Conservation (phyloP, 2,888 invertebrate species). For the Lysandra coridon region DNA sequence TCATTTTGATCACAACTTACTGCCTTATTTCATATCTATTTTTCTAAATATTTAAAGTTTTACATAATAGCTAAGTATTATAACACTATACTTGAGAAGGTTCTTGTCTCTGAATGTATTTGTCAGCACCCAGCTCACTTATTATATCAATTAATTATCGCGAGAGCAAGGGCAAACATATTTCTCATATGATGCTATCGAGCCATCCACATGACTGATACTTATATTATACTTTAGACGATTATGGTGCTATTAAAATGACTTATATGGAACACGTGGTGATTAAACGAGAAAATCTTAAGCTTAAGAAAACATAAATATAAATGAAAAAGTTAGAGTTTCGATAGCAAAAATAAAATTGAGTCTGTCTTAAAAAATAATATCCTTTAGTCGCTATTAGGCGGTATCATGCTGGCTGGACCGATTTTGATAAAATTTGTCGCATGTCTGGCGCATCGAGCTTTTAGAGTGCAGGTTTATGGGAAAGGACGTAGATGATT, state of each 20-base stretch:
- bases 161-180: constrained; percentile 42
- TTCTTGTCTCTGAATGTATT: not conserved
- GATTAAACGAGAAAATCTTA: not conserved
- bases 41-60: no score
- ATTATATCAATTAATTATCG: constrained; percentile 8
- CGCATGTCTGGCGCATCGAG: not conserved
- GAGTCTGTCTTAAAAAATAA: not conserved
- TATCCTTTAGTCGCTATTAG: not conserved
- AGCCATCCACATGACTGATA: constrained; percentile 39
- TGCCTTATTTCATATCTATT: no score
- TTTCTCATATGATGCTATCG: constrained; percentile 50
- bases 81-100: no score
- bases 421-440: not conserved
- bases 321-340: not conserved
- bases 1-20: no score
- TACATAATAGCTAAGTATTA: no score
- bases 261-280: not conserved
- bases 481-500: no score
- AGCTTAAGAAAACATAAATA: not conserved
- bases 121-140: not conserved
- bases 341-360: not conserved
- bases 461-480: not conserved
- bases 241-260: not conserved
- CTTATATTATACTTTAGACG: constrained; percentile 17
- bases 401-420: not conserved